Percentiles rank a stretch among this genome's conserved stretches.
These are phyloP conservation scores for Pungitius pungitius DNA, from an alignment of 2,113 vertebrate genomes.

Conservation along the genomic window DNA sequence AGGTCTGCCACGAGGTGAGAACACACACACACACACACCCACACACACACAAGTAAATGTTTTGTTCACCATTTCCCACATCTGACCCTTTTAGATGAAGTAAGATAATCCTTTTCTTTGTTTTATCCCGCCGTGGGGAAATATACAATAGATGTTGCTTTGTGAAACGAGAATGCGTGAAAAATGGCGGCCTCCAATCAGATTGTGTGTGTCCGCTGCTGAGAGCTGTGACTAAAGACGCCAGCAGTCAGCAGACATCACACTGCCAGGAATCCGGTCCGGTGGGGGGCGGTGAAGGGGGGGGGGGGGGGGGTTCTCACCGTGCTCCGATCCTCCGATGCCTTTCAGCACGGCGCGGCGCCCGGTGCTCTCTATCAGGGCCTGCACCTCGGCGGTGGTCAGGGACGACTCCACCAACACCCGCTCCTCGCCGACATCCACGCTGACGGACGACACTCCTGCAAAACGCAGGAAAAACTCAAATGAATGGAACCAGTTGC, in stretches of 20 bases:
- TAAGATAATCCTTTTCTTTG: no score
- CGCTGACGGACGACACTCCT: slow-evolving; percentile 82
- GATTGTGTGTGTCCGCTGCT: neutral
- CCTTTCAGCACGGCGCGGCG: slow-evolving; percentile 87
- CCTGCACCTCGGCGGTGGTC: slow-evolving; percentile 81
- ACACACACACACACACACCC: slow-evolving; percentile 1
- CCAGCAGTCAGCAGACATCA: no score
- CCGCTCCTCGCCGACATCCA: slow-evolving; percentile 80
- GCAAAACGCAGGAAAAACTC: slow-evolving; percentile 1
- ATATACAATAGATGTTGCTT: neutral
- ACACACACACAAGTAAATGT: neutral
- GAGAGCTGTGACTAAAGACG: neutral
- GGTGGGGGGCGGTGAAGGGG: no score
- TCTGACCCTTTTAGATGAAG: no score
- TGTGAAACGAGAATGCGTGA: neutral
- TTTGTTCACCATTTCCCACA: neutral
- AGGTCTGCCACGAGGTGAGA: slow-evolving; percentile 69
- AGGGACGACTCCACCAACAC: slow-evolving; percentile 86
- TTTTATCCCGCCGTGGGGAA: no score
- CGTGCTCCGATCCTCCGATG: slow-evolving; percentile 77
- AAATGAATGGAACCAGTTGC: neutral
- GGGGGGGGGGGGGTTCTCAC: no score
- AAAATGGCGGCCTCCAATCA: neutral
- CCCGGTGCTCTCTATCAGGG: slow-evolving; percentile 85
- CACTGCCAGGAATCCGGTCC: no score